Base-by-base conservation (phyloP, 2,797 vertebrate species). In the Hephaestus fuliginosus region DNA sequence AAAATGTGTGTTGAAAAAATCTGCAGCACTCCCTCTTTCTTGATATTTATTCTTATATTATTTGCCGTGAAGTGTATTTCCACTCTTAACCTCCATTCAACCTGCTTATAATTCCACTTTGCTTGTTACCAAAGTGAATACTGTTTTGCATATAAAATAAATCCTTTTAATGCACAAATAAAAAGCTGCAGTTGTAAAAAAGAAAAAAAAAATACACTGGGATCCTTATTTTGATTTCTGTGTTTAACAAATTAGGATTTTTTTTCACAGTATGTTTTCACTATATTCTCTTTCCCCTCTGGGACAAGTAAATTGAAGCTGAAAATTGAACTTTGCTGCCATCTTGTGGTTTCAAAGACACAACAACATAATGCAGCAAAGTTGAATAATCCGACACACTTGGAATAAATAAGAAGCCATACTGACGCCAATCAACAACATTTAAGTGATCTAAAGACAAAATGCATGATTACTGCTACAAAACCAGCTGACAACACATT, bases 281-380 rank as follows among this genome's bases (percentile, higher is more conserved):
- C 15, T 22, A n/a, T 44, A 14, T 25, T 25, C 25, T 25, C 25
- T 25, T 39, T 39, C 8, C 36, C 36, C 36, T 39, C 36, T 7
- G 36, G 36, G 7, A 39, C 36, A 7, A 39, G 6, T 7, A 39
- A 39, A 9, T 39, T 39, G 36, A 39, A 39, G 36, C 36, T 39
- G 36, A 39, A 33, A 33, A 33, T 33, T 33, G 36, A 39, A 39
- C 7, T 39, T 39, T 39, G 62, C 82, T 84, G 86, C 85, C 89
- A 86, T 79, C 90, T 83, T 30, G 72, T 89, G 90, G 85, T 62
- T n/a, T 18, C 1, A 52, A 33, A 25, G 33, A n/a, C 3, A 20
- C 0, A 55, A 30, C 46, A 17, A 7, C n/a, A 46, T 6, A 15
- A 12, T 22, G 22, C 36, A 51, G 20, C 46, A 52, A 10, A 3